Evolutionary conservation across 2,797 vertebrate genomes (phyloP), one percentile per base, ranked within the genome.

Genomic region (Valencia hispanica): DNA sequence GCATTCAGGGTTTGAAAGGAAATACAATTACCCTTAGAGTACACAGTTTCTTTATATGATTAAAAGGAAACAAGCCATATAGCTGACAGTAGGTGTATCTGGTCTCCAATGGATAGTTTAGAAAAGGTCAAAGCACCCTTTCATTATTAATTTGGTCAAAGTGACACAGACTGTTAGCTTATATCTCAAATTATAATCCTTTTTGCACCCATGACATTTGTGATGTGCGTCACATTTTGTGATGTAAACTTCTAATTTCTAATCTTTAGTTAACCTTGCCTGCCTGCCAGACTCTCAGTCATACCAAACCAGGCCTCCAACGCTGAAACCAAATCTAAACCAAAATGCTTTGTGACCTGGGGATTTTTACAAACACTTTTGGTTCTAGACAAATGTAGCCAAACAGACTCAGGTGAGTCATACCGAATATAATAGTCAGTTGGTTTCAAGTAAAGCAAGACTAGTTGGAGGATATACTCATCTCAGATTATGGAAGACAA

Each of bases 261-360:
- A 27, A 41, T 11, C 70, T 78, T 55, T 79, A 45, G 65, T 25
- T 71, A 77, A 77, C 74, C 77, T 76, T 12, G 68, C 53, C 48
- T 48, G 36, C 66, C 51, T 68, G 72, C 65, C 57, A 73, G 73
- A 45, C 39, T 47, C 25, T 79, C 81, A 77, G 77, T 83, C 69
- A 72, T 34, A 79, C 36, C 70, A 43, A 86, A 90, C 83, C 80
- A 84, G 69, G 75, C 80, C 82, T 73, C 81, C 82, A 84, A 77
- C 73, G 18, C 86, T 48, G 77, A 87, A 85, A 87, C 78, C 80
- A 85, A 84, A 88, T 79, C 75, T 78, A 68, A 66, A 82, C 74
- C 80, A 86, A 66, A n/a, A 78, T 15, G 17, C 59, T 76, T 25
- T 75, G 41, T 80, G 73, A 84, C 78, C 75, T 1, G 73, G 88